Conservation (phyloP, 2,113 vertebrate genomes). For the Bos javanicus region DNA sequence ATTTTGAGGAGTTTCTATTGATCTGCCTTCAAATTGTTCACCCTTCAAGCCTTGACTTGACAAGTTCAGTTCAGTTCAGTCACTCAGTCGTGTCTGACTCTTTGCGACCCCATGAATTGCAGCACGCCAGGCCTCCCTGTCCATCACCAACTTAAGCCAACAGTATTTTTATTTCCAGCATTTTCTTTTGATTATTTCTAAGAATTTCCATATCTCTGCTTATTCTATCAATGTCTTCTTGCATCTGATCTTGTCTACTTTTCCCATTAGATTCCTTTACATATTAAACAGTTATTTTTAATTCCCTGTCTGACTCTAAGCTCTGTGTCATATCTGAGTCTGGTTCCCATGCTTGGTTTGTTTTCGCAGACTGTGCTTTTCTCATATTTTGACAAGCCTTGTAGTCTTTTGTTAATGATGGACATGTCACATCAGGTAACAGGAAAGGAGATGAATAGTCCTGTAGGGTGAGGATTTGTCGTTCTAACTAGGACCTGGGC, state of each 20-base stretch:
- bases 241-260: background rate
- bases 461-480: background rate
- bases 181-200: background rate
- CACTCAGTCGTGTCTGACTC: fast-evolving
- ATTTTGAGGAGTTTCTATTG: background rate
- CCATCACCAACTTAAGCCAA: background rate
- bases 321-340: background rate
- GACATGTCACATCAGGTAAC: background rate
- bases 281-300: constrained; percentile 1
- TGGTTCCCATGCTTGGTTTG: background rate
- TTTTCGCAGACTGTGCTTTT: background rate
- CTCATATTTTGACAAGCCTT: background rate
- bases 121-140: too few relatives aligned
- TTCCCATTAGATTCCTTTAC: background rate
- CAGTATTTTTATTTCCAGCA: background rate
- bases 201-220: background rate
- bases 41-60: background rate
- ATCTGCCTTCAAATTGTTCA: background rate
- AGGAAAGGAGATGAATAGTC: background rate
- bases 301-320: background rate
- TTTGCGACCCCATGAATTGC: too few relatives aligned
- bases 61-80: background rate
- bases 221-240: background rate
- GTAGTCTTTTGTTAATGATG: background rate
- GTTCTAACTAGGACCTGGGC: background rate